Evolutionary conservation across 2,113 vertebrate species (phyloP).

Genomic region (Thinocorus orbignyianus): DNA sequence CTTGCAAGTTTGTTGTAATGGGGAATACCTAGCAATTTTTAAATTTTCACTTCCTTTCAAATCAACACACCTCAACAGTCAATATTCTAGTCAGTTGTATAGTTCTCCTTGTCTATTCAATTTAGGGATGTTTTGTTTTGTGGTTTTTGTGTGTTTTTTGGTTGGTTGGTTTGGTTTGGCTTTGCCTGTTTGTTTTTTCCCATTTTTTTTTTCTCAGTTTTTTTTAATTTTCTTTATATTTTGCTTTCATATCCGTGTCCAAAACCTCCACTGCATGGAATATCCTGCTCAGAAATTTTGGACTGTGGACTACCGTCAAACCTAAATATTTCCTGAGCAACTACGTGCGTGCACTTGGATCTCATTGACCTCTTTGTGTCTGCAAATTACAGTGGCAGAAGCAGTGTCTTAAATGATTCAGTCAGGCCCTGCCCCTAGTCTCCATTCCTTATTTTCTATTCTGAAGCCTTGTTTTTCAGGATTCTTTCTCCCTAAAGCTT

Average conservation of each 20-base stretch:
- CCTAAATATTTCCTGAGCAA: not conserved
- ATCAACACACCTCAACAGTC: not conserved
- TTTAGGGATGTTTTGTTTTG: not conserved
- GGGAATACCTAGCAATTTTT: constrained; percentile 20
- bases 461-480: not conserved
- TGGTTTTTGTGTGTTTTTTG: not conserved
- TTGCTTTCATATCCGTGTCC: not conserved
- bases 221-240: not conserved
- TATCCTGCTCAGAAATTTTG: not conserved
- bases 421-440: not conserved
- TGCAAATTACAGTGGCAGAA: not conserved
- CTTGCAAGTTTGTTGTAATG: constrained; percentile 1
- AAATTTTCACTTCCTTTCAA: constrained; percentile 34
- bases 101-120: not conserved
- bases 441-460: not conserved
- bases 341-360: not conserved
- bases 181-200: not conserved
- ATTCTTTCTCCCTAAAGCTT: not conserved
- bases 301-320: not conserved
- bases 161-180: too few species aligned
- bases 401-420: not conserved
- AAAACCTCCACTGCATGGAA: not conserved
- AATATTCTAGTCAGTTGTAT: not conserved
- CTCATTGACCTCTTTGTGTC: not conserved
- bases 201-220: not conserved